phyloP scores from a whole-genome alignment of 2,797 vertebrate species.

The Melanotaenia boesemani region DNA sequence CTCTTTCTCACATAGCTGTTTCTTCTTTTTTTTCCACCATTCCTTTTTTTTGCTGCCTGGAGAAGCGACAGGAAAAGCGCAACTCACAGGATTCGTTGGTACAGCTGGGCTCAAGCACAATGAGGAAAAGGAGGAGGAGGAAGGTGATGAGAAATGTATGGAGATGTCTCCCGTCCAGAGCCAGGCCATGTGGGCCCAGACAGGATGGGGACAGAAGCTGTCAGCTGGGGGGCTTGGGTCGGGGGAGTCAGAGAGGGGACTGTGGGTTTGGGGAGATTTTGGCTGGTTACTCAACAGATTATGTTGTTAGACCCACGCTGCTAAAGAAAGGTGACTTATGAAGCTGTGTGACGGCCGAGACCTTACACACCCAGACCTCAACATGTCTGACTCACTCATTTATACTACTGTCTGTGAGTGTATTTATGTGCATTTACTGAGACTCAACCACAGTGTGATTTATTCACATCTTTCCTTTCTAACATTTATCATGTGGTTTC shows the following conservation, averaged over 20 bases:
- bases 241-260: slow-evolving; percentile 39
- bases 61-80: slow-evolving; percentile 64
- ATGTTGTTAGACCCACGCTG: slow-evolving; percentile 38
- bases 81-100: slow-evolving; percentile 64
- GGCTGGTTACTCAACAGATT: slow-evolving; percentile 50
- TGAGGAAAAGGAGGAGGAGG: slow-evolving; percentile 30
- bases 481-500: slow-evolving; percentile 52
- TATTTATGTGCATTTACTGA: slow-evolving; percentile 54
- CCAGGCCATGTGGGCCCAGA: slow-evolving; percentile 62
- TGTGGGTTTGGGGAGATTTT: slow-evolving; percentile 54
- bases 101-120: slow-evolving; percentile 58
- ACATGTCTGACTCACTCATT: slow-evolving; percentile 58
- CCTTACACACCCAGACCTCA: slow-evolving; percentile 54
- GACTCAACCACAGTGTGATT: slow-evolving; percentile 53
- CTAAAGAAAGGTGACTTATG: slow-evolving; percentile 66
- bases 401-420: slow-evolving; percentile 43
- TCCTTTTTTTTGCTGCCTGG: slow-evolving; percentile 61
- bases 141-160: slow-evolving; percentile 45
- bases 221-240: slow-evolving; percentile 43
- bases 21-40: slow-evolving; percentile 51
- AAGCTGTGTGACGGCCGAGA: slow-evolving; percentile 51
- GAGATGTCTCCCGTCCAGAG: slow-evolving; percentile 56
- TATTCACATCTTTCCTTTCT: slow-evolving; percentile 49
- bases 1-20: slow-evolving; percentile 75
- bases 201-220: slow-evolving; percentile 62